phyloP scores from a whole-genome alignment of 2,797 vertebrate genomes.

The Anas capensis region DNA sequence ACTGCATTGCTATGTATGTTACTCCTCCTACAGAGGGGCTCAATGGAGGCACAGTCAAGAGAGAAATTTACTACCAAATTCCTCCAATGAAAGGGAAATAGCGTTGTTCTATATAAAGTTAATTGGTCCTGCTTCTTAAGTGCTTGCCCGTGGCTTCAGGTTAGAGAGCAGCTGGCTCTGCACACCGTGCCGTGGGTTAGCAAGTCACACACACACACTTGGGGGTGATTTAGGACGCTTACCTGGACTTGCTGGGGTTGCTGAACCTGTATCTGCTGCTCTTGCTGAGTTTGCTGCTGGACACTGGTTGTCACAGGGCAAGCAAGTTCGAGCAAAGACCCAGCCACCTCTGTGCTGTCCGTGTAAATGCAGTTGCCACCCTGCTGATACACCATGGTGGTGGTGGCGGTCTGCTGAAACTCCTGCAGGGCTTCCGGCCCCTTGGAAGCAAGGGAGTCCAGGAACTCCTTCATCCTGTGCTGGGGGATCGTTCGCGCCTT shows the following conservation, averaged over 20 bases:
- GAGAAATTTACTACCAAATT: conserved; percentile 15
- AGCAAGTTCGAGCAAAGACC: conserved; percentile 94
- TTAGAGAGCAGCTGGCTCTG: background rate
- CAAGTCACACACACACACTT: background rate
- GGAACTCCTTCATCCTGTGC: conserved; percentile 98
- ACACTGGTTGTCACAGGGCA: conserved; percentile 91
- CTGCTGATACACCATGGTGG: conserved; percentile 96
- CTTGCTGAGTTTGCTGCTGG: conserved; percentile 83
- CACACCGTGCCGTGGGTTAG: background rate
- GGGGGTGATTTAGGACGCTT: conserved; percentile 31
- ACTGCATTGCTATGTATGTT: background rate
- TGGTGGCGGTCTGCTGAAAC: conserved; percentile 89
- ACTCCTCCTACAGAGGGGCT: background rate
- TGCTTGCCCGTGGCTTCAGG: background rate
- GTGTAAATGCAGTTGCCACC: conserved; percentile 95
- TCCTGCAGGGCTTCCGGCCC: conserved; percentile 94
- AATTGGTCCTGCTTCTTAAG: background rate
- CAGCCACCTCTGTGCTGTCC: conserved; percentile 96
- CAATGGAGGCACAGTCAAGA: background rate
- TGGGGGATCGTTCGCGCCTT: conserved; percentile 95
- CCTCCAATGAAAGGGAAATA: conserved; percentile 13
- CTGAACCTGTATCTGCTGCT: conserved; percentile 85
- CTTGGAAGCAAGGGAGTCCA: conserved; percentile 94
- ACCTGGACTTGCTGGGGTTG: conserved; percentile 85
- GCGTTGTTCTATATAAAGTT: background rate